Evolutionary conservation across 1,140 invertebrate genomes (phyloP).

Genomic region (Atta texana): DNA sequence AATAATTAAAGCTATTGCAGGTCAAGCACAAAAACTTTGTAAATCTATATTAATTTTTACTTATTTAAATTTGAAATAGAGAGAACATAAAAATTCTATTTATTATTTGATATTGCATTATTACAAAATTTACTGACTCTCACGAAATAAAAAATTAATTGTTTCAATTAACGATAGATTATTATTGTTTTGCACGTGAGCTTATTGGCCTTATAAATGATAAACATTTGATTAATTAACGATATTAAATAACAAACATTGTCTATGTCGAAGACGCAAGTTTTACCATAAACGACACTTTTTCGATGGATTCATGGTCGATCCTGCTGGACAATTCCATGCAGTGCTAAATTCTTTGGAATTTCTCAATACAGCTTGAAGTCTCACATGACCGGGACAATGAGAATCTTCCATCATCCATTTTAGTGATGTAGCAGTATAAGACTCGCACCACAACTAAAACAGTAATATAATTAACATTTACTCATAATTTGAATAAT

Average conservation of each 20-base stretch:
- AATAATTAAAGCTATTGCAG: conserved; percentile 5
- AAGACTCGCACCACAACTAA: conserved; percentile 93
- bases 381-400: conserved; percentile 91
- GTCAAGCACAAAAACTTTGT: not conserved
- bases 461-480: conserved; percentile 60
- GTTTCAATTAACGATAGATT: not conserved
- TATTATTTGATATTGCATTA: conserved; percentile 9
- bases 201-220: not conserved
- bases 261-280: not conserved
- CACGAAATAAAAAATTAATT: not conserved
- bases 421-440: conserved; percentile 88
- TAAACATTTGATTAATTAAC: conserved; percentile 39
- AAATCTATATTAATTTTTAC: not conserved
- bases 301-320: conserved; percentile 94
- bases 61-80: not conserved
- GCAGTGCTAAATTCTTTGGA: conserved; percentile 93
- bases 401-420: conserved; percentile 92
- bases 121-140: not conserved
- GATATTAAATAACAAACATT: not conserved
- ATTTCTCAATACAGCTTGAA: conserved; percentile 94
- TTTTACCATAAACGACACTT: conserved; percentile 90
- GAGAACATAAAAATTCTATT: not conserved
- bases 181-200: not conserved
- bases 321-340: conserved; percentile 92
- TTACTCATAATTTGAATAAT: not conserved